Evolutionary conservation across 2,113 vertebrate species (phyloP), one percentile per base, ranked within the genome.

Genomic region (Platysternon megacephalum): DNA sequence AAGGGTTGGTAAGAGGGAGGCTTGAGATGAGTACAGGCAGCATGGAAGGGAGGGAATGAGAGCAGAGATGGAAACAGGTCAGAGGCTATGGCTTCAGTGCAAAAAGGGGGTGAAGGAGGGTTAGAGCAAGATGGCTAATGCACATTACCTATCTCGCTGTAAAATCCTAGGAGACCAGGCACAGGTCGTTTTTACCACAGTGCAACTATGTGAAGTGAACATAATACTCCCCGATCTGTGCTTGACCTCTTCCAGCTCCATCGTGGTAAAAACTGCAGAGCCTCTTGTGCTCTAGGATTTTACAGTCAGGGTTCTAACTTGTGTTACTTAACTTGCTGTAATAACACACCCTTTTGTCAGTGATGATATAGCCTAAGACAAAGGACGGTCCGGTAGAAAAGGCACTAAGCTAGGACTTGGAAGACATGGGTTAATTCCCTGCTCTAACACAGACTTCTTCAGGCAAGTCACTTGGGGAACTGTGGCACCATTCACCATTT

Each of bases 361-460:
- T 3, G 35, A 72, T 19, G 14, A 89, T 90, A 94, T 90, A 93
- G 65, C 82, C 88, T 72, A 93, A 79, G 79, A 90, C 58, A 80
- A 87, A 95, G 88, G 87, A 82, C 21, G 28, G 48, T 14, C 76
- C 84, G 74, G 39, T 72, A 6, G n/a, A 21, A 21, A 72, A 1
- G 65, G 16, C 35, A 19, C 35, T 42, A 14, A 55, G 29, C 51
- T 76, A 12, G 26, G 19, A 53, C 28, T 78, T 68, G 86, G 80
- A 95, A 95, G 94, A 87, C 91, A 90, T 39, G n/a, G 68, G 10
- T 72, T 72, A 72, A 72, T 72, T 39, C n/a, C n/a, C 68, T 72
- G n/a, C n/a, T 22, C n/a, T 72, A 22, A 4, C 68, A 72, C 68
- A 24, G 29, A 61, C n/a, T 11, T 72, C 68, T 19, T n/a, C 19